phyloP scores from a whole-genome alignment of 2,888 invertebrate genomes.

The Hoplodrina blanda region DNA sequence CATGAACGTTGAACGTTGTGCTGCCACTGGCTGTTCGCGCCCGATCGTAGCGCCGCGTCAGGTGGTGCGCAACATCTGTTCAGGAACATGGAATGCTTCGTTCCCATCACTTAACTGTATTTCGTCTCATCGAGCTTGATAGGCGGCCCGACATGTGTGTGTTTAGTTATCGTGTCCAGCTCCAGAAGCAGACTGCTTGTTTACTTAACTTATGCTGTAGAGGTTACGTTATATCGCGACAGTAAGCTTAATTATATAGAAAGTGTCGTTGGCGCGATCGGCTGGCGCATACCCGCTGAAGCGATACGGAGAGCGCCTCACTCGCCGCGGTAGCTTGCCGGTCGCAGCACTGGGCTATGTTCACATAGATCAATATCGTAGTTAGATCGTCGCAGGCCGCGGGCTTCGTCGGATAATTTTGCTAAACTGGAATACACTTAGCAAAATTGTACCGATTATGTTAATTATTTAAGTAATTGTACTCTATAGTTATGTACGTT shows the following conservation, averaged over 20 bases:
- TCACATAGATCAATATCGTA: conserved; percentile 24
- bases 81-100: background rate
- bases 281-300: conserved; percentile 30
- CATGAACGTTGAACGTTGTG: conserved; percentile 1
- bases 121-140: conserved; percentile 15
- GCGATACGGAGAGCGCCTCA: conserved; percentile 20
- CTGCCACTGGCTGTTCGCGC: background rate
- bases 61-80: background rate
- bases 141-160: conserved; percentile 8
- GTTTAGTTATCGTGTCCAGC: conserved; percentile 23
- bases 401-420: conserved; percentile 36
- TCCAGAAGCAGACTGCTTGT: conserved; percentile 42
- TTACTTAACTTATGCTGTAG: conserved; percentile 55
- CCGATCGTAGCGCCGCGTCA: background rate
- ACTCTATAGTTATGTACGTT: conserved; percentile 73
- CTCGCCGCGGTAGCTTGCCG: conserved; percentile 33
- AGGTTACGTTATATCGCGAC: conserved; percentile 32
- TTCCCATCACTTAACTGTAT: conserved; percentile 1
- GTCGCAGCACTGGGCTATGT: conserved; percentile 21
- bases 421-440: conserved; percentile 33
- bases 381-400: conserved; percentile 24
- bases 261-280: conserved; percentile 28
- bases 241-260: conserved; percentile 46
- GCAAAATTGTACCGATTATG: conserved; percentile 53
- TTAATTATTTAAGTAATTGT: conserved; percentile 74